Percentiles rank a stretch among this genome's conserved stretches.
These are phyloP conservation scores for Riparia riparia DNA, from an alignment of 2,113 vertebrate species.

Conservation along the genomic window DNA sequence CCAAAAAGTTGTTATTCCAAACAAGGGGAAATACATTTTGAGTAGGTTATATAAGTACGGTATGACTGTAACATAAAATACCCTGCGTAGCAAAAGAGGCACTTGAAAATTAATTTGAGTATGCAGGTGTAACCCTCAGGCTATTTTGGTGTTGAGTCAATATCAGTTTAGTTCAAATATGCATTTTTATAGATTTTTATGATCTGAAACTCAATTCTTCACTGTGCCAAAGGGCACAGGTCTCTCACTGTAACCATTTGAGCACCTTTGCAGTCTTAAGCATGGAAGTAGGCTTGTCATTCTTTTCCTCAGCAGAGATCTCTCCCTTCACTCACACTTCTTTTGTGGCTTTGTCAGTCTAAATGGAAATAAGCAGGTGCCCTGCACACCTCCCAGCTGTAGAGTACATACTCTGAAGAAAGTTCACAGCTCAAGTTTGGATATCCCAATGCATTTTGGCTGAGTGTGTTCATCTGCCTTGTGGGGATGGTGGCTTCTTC, in stretches of 20 bases:
- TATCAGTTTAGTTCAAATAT: slow-evolving; percentile 33
- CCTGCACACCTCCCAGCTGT: neutral
- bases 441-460: neutral
- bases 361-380: neutral
- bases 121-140: slow-evolving; percentile 67
- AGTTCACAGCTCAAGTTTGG: neutral
- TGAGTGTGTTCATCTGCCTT: neutral
- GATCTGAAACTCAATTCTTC: slow-evolving; percentile 24
- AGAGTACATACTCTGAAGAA: neutral
- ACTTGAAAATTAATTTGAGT: slow-evolving; percentile 70
- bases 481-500: neutral
- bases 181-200: slow-evolving; percentile 36
- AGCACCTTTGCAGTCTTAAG: neutral
- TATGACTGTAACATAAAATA: slow-evolving; percentile 42
- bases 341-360: neutral
- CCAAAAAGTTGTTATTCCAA: slow-evolving; percentile 37
- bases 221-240: slow-evolving; percentile 20
- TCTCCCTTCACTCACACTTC: neutral
- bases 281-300: neutral
- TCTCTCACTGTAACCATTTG: neutral
- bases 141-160: slow-evolving; percentile 58
- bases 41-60: slow-evolving; percentile 43
- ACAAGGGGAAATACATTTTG: slow-evolving; percentile 58
- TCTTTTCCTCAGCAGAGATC: neutral
- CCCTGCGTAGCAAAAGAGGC: slow-evolving; percentile 41